Percentiles rank a stretch among this genome's conserved stretches.
Evolutionary conservation across 2,113 vertebrate genomes (phyloP).

Genomic region (Climacteris rufus): DNA sequence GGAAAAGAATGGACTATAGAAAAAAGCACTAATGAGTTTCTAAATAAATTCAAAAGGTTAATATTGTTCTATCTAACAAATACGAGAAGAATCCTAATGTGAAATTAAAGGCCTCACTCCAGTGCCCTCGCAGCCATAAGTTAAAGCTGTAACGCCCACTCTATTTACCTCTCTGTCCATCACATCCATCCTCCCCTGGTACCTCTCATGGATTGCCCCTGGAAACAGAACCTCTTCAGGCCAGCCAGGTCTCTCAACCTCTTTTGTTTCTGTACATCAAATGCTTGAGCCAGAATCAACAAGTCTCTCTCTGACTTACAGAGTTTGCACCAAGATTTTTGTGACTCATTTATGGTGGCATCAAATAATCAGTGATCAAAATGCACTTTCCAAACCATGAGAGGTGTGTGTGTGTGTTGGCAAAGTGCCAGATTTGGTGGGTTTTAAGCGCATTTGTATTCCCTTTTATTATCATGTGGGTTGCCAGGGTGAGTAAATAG

Average conservation of each 20-base stretch:
- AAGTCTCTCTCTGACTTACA: background rate
- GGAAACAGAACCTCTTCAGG: background rate
- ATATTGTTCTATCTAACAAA: conserved; percentile 67
- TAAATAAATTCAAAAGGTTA: conserved; percentile 71
- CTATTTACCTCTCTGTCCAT: background rate
- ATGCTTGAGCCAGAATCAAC: background rate
- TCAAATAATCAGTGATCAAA: background rate
- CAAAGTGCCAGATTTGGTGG: background rate
- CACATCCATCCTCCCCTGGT: background rate
- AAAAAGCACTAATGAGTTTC: conserved; percentile 68
- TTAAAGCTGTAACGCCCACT: background rate
- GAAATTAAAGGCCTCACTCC: conserved; percentile 35
- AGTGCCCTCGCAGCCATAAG: background rate
- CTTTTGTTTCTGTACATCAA: background rate
- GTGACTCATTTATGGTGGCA: rapidly evolving
- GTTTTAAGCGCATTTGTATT: background rate
- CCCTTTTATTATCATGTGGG: rapidly evolving
- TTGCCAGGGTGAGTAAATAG: background rate
- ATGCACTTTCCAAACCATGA: background rate
- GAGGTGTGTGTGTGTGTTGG: background rate
- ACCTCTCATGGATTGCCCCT: rapidly evolving
- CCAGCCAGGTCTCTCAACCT: rapidly evolving
- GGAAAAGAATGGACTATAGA: conserved; percentile 66
- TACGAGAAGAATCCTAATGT: conserved; percentile 59
- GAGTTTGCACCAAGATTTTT: background rate